Percentiles rank a stretch among this genome's conserved stretches.
Evolutionary conservation across 2,797 vertebrate genomes (phyloP).

Genomic region (Lateolabrax maculatus): DNA sequence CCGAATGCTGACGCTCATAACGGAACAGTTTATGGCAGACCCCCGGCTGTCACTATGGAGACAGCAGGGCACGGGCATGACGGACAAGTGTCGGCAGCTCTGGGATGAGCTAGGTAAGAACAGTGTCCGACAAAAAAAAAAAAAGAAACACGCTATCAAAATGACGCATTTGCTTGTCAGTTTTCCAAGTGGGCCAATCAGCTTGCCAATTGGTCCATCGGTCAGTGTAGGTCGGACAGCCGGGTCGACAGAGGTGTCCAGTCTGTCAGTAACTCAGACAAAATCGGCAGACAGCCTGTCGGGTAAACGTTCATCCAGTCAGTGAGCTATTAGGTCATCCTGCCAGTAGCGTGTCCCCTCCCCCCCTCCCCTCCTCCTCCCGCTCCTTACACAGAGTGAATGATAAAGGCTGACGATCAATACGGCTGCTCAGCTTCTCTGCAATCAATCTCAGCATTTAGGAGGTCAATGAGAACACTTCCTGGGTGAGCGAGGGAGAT

Average conservation of each 20-base stretch:
- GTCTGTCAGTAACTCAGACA: constrained; percentile 30
- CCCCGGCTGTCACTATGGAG: constrained; percentile 97
- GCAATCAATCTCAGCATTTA: constrained; percentile 84
- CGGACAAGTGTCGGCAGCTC: constrained; percentile 97
- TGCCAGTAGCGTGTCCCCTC: constrained; percentile 41
- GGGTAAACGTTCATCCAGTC: constrained; percentile 44
- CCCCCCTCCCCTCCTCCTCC: constrained; percentile 9
- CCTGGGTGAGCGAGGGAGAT: constrained; percentile 73
- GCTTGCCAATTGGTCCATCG: background rate
- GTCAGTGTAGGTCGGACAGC: constrained; percentile 19
- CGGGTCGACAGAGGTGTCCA: background rate
- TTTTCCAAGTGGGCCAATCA: background rate
- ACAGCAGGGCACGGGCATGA: constrained; percentile 98
- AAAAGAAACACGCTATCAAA: background rate
- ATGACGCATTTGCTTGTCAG: background rate
- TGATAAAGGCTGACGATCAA: constrained; percentile 81
- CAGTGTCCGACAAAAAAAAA: background rate
- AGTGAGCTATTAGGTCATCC: constrained; percentile 48
- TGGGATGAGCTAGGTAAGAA: constrained; percentile 97
- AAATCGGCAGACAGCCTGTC: constrained; percentile 41
- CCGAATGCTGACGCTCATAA: constrained; percentile 97
- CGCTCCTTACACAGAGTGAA: constrained; percentile 48
- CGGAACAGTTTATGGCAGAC: constrained; percentile 98
- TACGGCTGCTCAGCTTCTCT: constrained; percentile 80
- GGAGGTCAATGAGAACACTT: constrained; percentile 83